Evolutionary conservation across 2,888 invertebrate genomes (phyloP).

Genomic region (Agriopis marginaria): DNA sequence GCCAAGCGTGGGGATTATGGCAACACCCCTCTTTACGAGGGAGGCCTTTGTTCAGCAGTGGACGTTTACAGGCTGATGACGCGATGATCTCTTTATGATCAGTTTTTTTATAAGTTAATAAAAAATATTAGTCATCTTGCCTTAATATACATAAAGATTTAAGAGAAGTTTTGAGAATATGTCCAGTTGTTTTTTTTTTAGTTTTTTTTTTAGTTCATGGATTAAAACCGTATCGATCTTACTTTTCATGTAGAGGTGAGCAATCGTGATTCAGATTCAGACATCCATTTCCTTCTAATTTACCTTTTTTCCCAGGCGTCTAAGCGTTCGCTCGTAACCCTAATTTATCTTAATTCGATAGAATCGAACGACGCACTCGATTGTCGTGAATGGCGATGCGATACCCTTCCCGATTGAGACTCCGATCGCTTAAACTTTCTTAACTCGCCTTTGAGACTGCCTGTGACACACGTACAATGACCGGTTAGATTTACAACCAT

Average conservation of each 20-base stretch:
- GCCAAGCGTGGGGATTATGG: too few species aligned
- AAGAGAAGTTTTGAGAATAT: neutral
- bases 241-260: neutral
- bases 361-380: conserved; percentile 71
- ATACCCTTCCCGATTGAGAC: conserved; percentile 60
- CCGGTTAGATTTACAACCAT: conserved; percentile 62
- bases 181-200: neutral
- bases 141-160: neutral
- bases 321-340: conserved; percentile 65
- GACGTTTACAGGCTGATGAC: too few species aligned
- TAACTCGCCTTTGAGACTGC: conserved; percentile 53
- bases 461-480: conserved; percentile 67
- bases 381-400: conserved; percentile 58
- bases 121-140: too few species aligned
- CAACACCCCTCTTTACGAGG: too few species aligned
- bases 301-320: conserved; percentile 48
- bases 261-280: conserved; percentile 11
- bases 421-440: conserved; percentile 56
- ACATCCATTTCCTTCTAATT: conserved; percentile 45
- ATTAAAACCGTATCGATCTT: neutral
- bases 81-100: too few species aligned
- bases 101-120: too few species aligned
- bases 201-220: neutral
- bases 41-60: too few species aligned
- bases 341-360: conserved; percentile 82